Percentiles rank a stretch among this genome's conserved stretches.
These are phyloP conservation scores for Agriotes lineatus DNA, from an alignment of 2,888 invertebrate genomes.

Conservation along the genomic window DNA sequence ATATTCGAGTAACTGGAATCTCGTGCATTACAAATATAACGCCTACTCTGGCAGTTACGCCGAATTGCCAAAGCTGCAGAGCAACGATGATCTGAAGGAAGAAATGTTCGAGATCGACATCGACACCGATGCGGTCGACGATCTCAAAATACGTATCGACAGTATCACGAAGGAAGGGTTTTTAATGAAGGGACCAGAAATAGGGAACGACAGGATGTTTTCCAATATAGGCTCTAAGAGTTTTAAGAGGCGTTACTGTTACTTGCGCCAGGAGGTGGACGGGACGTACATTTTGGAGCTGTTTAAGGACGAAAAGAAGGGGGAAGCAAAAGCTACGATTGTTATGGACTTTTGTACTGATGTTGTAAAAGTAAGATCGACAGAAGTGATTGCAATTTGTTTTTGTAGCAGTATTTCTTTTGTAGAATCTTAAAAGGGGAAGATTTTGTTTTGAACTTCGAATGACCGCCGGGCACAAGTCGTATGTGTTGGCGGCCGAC, in stretches of 20 bases:
- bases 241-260: conserved; percentile 91
- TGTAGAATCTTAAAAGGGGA: conserved; percentile 85
- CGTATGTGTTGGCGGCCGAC: conserved; percentile 88
- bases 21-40: conserved; percentile 92
- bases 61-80: conserved; percentile 82
- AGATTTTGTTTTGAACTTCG: conserved; percentile 89
- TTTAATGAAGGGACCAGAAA: conserved; percentile 92
- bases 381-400: conserved; percentile 87
- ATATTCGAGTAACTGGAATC: conserved; percentile 90
- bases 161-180: conserved; percentile 91
- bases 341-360: conserved; percentile 95
- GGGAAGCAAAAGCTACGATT: conserved; percentile 91
- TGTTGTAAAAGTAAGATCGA: conserved; percentile 83
- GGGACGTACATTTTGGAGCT: conserved; percentile 92
- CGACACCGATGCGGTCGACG: conserved; percentile 85
- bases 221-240: conserved; percentile 93
- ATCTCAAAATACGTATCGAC: conserved; percentile 76
- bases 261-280: conserved; percentile 90
- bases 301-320: conserved; percentile 93
- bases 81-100: conserved; percentile 75
- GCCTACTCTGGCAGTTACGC: conserved; percentile 89
- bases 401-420: no score
- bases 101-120: conserved; percentile 93
- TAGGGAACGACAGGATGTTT: conserved; percentile 89
- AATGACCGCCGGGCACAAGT: conserved; percentile 88